Evolutionary conservation across 2,113 vertebrate genomes (phyloP).

Genomic region (Grammomys surdaster): DNA sequence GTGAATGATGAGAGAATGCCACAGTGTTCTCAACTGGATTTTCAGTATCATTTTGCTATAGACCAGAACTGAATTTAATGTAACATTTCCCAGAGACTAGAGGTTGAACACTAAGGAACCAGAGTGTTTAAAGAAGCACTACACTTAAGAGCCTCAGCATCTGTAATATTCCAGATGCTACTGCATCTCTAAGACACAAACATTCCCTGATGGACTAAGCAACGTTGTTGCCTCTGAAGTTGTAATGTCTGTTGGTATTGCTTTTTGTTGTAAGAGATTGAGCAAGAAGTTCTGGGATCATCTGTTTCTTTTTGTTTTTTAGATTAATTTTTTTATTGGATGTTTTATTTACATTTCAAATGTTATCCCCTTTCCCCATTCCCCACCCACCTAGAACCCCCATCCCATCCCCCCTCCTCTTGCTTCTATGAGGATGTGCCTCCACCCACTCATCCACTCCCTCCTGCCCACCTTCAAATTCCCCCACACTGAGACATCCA

Average conservation of each 20-base stretch:
- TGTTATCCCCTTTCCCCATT: too few species aligned
- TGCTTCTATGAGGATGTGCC: too few species aligned
- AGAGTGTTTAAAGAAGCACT: background rate
- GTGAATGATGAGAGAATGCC: background rate
- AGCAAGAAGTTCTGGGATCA: background rate
- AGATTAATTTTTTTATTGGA: too few species aligned
- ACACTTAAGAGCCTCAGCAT: background rate
- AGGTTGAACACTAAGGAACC: background rate
- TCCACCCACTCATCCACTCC: too few species aligned
- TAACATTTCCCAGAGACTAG: background rate
- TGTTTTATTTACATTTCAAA: too few species aligned
- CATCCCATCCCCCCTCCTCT: too few species aligned
- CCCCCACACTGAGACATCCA: too few species aligned
- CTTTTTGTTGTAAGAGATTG: background rate
- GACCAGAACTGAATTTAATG: conserved; percentile 26
- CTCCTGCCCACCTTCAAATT: too few species aligned
- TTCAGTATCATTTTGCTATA: background rate
- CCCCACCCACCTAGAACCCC: too few species aligned
- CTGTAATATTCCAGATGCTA: background rate
- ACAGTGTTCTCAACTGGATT: background rate
- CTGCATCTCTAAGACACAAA: background rate
- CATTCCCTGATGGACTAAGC: background rate
- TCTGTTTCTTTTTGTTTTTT: background rate
- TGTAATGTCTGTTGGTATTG: background rate
- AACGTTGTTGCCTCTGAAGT: background rate